Base-by-base conservation (phyloP, 92 coral and sea anemone genomes). In the Plumapathes pennacea region DNA sequence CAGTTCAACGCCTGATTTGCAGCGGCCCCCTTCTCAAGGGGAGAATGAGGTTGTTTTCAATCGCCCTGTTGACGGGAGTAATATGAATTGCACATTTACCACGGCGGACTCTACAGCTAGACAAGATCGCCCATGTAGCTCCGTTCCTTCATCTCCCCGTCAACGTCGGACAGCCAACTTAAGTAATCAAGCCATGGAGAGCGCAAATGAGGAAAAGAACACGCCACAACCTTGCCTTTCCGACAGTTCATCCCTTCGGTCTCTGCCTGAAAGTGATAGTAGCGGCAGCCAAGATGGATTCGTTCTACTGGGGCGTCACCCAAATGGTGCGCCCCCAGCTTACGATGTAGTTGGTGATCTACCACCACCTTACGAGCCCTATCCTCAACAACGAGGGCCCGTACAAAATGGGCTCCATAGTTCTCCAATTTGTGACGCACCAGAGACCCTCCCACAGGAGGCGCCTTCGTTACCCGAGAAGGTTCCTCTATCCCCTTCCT, bases 1-100 rank as follows among this genome's bases (percentile, higher is more conserved):
- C 12, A 60, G 53, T n/a, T 62, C 89, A 0, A 80, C 80, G 18
- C 86, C 86, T 30, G 64, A 80, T 22, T 69, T 80, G 17, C 63
- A 80, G 22, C 50, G 43, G 2, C 18, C 14, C 7, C 12, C 50
- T 5, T 18, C 9, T 15, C 62, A 70, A 34, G 55, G 62, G 5
- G 63, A 51, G 7, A 13, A 12, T 9, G 11, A 22, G 10, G 32
- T 18, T n/a, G 46, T 21, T 0, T 39, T 58, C 6, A 23, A 14
- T 17, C 48, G 38, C 49, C 21, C 46, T 6, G 34, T 37, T 18
- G 38, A 53, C 7, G 45, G 27, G 13, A 50, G 64, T 10, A 33
- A 23, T 6, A 50, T 56, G n/a, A n/a, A n/a, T n/a, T n/a, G n/a
- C n/a, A n/a, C n/a, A n/a, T n/a, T n/a, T 14, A 23, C 43, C 5